Conservation (phyloP, 2,797 vertebrate genomes). For the Emys orbicularis region DNA sequence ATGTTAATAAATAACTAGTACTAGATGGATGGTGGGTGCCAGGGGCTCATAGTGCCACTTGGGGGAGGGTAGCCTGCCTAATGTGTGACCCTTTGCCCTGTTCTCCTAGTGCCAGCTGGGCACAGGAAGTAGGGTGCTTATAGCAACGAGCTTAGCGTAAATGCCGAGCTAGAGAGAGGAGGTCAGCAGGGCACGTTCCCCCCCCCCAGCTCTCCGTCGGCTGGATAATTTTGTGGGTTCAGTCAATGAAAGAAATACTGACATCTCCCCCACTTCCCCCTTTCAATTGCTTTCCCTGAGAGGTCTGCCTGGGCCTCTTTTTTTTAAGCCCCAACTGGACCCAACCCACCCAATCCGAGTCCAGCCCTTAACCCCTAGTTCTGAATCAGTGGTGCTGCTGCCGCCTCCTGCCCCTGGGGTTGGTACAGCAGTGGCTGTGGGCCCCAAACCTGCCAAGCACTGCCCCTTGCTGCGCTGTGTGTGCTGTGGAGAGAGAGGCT, state of each 20-base stretch:
- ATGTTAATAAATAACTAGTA: rapidly evolving
- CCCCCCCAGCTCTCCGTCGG: not conserved
- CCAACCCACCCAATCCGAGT: not conserved
- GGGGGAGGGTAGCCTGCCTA: not conserved
- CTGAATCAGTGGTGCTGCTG: not conserved
- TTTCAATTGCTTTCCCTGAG: not conserved
- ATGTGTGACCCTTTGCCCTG: not conserved
- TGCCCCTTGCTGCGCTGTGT: not conserved
- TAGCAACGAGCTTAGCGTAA: rapidly evolving
- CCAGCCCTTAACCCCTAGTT: not conserved
- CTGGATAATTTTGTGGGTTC: conserved; percentile 17
- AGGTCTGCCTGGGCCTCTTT: not conserved
- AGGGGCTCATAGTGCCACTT: rapidly evolving
- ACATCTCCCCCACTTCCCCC: not conserved
- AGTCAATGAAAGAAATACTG: not conserved
- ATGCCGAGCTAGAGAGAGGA: not conserved
- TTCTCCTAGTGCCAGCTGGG: not conserved
- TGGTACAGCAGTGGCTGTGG: not conserved
- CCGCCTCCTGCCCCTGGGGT: not conserved
- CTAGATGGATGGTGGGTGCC: not conserved
- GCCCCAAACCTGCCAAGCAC: no score
- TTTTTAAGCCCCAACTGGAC: not conserved
- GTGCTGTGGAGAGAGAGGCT: not conserved
- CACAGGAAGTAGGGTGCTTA: rapidly evolving
- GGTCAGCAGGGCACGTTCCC: rapidly evolving